These are phyloP conservation scores for Spodoptera exigua DNA, from an alignment of 2,888 invertebrate species.

Conservation along the genomic window DNA sequence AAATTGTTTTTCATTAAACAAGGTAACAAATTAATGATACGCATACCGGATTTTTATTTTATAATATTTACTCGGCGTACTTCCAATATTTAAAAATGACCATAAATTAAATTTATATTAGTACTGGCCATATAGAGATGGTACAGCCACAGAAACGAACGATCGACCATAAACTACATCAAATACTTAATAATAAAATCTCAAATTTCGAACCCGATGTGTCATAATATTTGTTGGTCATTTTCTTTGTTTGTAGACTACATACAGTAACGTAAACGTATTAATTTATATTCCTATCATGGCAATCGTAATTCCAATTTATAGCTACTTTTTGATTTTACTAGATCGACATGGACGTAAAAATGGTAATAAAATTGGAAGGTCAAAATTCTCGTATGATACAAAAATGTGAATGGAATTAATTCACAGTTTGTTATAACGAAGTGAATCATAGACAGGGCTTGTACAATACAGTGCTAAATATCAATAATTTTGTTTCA, in stretches of 20 bases:
- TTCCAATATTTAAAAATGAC: too few relatives aligned
- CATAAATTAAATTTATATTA: constrained; percentile 26
- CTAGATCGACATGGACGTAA: constrained; percentile 63
- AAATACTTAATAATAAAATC: constrained; percentile 40
- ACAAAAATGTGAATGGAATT: constrained; percentile 68
- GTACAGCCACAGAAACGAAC: constrained; percentile 28
- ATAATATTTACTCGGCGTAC: too few relatives aligned
- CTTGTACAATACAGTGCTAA: constrained; percentile 17
- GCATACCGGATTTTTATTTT: too few relatives aligned
- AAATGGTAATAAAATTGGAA: constrained; percentile 74
- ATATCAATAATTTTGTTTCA: constrained; percentile 51
- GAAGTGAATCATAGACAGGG: constrained; percentile 51
- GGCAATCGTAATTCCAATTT: constrained; percentile 63
- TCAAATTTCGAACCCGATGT: constrained; percentile 45
- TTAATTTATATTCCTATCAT: constrained; percentile 64
- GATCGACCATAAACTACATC: constrained; percentile 41
- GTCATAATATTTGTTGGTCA: constrained; percentile 59
- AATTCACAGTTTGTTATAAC: constrained; percentile 65
- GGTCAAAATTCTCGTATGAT: constrained; percentile 74
- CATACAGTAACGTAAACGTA: constrained; percentile 12
- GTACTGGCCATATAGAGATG: constrained; percentile 46
- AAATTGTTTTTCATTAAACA: too few relatives aligned
- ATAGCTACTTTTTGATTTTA: constrained; percentile 63
- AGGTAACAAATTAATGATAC: too few relatives aligned
- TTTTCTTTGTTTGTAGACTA: constrained; percentile 52